Conservation (phyloP, 2,888 invertebrate genomes). For the Anarsia innoxiella region DNA sequence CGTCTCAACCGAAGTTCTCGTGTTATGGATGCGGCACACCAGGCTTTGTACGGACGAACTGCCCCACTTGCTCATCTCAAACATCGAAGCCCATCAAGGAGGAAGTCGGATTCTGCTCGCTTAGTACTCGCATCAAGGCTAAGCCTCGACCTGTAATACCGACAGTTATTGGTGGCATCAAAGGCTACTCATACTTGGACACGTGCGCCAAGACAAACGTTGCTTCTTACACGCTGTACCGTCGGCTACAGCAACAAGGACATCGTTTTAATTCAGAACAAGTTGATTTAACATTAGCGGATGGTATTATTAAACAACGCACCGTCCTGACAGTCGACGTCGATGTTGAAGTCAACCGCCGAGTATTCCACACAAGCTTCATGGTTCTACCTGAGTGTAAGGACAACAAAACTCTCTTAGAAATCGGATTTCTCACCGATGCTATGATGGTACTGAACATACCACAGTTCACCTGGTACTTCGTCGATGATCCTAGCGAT, state of each 20-base stretch:
- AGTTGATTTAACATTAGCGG: slow-evolving; percentile 14
- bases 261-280: slow-evolving; percentile 5
- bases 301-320: slow-evolving; percentile 13
- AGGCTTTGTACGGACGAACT: slow-evolving; percentile 14
- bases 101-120: slow-evolving; percentile 10
- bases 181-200: slow-evolving; percentile 11
- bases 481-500: slow-evolving; percentile 4
- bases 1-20: slow-evolving; percentile 9
- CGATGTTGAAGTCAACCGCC: slow-evolving; percentile 8
- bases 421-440: slow-evolving; percentile 3
- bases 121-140: slow-evolving; percentile 8
- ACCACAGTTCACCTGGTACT: slow-evolving; percentile 6
- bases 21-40: slow-evolving; percentile 18
- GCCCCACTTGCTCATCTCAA: slow-evolving; percentile 9
- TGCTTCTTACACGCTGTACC: slow-evolving; percentile 15
- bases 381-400: slow-evolving; percentile 19
- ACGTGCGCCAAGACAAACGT: slow-evolving; percentile 17
- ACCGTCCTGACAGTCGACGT: slow-evolving; percentile 7
- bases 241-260: slow-evolving; percentile 6
- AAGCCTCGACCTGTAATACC: not conserved
- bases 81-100: not conserved
- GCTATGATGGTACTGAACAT: slow-evolving; percentile 4
- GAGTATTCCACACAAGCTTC: slow-evolving; percentile 19
- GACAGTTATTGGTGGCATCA: not conserved
- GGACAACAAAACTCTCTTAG: not conserved